phyloP scores from a whole-genome alignment of 2,797 vertebrate species.

The Rachycentron canadum region DNA sequence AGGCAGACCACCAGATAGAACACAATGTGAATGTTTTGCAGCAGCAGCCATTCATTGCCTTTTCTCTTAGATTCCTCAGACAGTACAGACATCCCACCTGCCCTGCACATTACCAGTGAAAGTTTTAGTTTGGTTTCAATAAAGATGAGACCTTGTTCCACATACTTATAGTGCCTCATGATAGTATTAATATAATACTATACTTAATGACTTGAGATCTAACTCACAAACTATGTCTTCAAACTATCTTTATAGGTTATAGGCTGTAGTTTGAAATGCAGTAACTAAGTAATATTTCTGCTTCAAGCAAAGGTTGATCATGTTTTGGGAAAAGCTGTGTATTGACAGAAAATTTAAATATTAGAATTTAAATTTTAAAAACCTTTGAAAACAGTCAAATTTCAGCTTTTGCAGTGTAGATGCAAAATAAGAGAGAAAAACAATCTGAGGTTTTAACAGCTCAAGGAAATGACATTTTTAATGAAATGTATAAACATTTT shows the following conservation, averaged over 20 bases:
- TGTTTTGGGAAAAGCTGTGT: no score
- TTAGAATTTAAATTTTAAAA: no score
- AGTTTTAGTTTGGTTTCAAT: neutral
- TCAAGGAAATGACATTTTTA: no score
- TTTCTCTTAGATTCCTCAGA: neutral
- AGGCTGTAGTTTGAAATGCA: no score
- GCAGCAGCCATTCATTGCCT: neutral
- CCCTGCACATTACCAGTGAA: neutral
- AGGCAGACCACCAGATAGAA: neutral
- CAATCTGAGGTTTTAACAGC: no score
- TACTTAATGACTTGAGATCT: neutral
- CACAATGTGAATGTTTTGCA: neutral
- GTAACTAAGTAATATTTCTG: neutral
- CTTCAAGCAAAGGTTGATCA: neutral
- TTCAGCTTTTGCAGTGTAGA: no score
- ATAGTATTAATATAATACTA: neutral
- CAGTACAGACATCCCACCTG: neutral
- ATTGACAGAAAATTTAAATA: no score
- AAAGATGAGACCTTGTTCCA: neutral
- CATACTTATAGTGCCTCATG: neutral
- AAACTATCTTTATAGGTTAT: neutral
- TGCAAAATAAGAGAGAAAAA: no score
- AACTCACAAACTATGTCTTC: neutral
- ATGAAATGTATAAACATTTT: no score
- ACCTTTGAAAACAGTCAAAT: no score